Conservation (phyloP, 1,140 invertebrate species). For the Drosophila oshimai region DNA sequence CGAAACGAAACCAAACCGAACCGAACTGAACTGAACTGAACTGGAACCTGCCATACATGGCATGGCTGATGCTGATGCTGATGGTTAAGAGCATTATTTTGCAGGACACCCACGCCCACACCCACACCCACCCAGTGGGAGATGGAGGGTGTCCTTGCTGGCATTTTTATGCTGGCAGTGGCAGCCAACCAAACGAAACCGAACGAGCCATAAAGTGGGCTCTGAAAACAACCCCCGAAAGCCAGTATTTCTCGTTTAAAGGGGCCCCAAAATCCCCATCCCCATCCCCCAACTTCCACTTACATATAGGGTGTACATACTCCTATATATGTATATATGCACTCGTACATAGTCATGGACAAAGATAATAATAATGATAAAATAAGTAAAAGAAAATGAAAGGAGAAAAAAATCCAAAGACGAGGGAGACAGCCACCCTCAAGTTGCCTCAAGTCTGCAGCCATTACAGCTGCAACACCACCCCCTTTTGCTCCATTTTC, state of each 20-base stretch:
- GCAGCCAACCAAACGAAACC: conserved; percentile 78
- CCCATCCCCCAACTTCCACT: background rate
- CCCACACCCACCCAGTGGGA: too few species aligned
- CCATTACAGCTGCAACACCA: conserved; percentile 10
- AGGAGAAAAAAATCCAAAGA: conserved; percentile 36
- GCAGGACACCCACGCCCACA: conserved; percentile 30
- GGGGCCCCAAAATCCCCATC: conserved; percentile 25
- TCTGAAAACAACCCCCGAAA: conserved; percentile 65
- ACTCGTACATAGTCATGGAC: conserved; percentile 67
- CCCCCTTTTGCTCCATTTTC: background rate
- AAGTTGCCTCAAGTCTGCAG: conserved; percentile 12
- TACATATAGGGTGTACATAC: too few species aligned
- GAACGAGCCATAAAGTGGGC: conserved; percentile 73
- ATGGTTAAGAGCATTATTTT: conserved; percentile 74
- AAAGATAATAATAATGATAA: conserved; percentile 81
- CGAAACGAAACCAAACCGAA: too few species aligned
- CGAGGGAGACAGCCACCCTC: conserved; percentile 2
- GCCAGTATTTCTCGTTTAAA: conserved; percentile 30
- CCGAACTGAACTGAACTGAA: too few species aligned
- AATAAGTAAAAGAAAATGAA: conserved; percentile 77
- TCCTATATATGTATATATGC: too few species aligned
- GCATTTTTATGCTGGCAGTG: conserved; percentile 63
- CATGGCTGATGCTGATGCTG: conserved; percentile 53
- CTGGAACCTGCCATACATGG: background rate
- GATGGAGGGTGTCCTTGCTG: conserved; percentile 34